Base-by-base conservation (phyloP, 2,113 vertebrate genomes). In the Heterocephalus glaber region DNA sequence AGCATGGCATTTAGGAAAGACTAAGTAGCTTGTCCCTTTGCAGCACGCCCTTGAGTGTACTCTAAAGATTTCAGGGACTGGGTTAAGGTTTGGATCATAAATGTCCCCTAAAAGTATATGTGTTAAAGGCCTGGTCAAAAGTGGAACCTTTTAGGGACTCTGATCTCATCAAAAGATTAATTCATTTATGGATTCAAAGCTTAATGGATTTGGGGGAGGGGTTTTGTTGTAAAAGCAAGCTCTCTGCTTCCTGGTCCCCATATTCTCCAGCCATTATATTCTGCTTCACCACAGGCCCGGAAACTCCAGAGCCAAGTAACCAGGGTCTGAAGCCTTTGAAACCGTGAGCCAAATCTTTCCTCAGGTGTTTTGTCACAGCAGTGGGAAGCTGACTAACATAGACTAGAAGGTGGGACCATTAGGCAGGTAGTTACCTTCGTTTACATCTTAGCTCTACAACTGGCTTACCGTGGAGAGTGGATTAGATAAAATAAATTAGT, bases 401-500 rank as follows among this genome's bases (percentile, higher is more conserved):
- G 49, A 54, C 30, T 66, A 8, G 8, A 92, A 82, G 86, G 38
- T 54, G 72, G 63, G 28, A 81, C n/a, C 13, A 5, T 2, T 19
- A 17, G 38, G 44, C 35, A 60, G 38, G 44, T 30, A 60, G 9
- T 56, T 54, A 47, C n/a, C 79, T 90, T 56, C 14, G 68, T 87
- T 90, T 76, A 79, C 61, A 47, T 88, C 49, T 20, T 47, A 41
- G 19, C 63, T 88, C 80, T 74, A n/a, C 47, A 74, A 61, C 24
- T 70, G 77, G 63, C 17, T 90, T 30, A 52, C 14, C 5, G 10
- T 24, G 17, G 44, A 24, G 35, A 81, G 83, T 20, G 54, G 49
- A 81, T 47, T 79, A 76, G 60, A 86, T 74, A 63, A 85, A 92
- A 93, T 76, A 33, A 79, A 90, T 86, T 76, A 61, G 12, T 72